Evolutionary conservation across 2,113 vertebrate species (phyloP), one percentile per base, ranked within the genome.

Genomic region (Synchiropus splendidus): DNA sequence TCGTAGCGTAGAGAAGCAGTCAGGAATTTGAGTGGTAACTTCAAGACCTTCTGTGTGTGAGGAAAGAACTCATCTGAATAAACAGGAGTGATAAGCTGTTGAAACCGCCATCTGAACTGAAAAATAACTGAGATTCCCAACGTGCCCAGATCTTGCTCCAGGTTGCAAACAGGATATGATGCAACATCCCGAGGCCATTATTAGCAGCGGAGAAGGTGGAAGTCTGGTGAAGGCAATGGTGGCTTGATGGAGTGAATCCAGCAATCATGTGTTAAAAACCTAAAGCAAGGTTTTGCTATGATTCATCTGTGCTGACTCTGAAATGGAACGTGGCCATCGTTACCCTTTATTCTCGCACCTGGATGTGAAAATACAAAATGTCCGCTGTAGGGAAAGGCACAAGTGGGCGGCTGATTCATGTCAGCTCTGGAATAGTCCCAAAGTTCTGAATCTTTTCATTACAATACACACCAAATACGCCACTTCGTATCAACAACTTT

Each of bases 131-230:
- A n/a, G n/a, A n/a, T n/a, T n/a, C n/a, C n/a, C n/a, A n/a, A 27
- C 21, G 21, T 5, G 21, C 21, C 21, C 21, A 27, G 8, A 27
- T 27, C 21, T 12, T 16, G 18, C 36, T 37, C 13, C 6, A 45
- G 14, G 21, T 59, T 54, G 58, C 69, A 75, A 74, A 79, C 70
- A 74, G 76, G 72, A 72, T 35, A 64, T 67, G 64, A 71, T 64
- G 48, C 52, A 48, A 74, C 56, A 45, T 66, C 61, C 58, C 12
- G 18, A 31, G 36, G 52, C 15, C 61, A 41, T 54, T 51, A 58
- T 54, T 64, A 69, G 54, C 31, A 2, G 4, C 5, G 6, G 35
- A 52, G 51, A 51, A 59, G 51, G 45, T 54, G 49, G 54, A 55
- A 62, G 67, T 61, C 61, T 43, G 14, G 18, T 6, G 31, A 14